Percentiles rank a stretch among this genome's conserved stretches.
These are phyloP conservation scores for Dorcus hopei DNA, from an alignment of 2,888 invertebrate species.

Conservation along the genomic window DNA sequence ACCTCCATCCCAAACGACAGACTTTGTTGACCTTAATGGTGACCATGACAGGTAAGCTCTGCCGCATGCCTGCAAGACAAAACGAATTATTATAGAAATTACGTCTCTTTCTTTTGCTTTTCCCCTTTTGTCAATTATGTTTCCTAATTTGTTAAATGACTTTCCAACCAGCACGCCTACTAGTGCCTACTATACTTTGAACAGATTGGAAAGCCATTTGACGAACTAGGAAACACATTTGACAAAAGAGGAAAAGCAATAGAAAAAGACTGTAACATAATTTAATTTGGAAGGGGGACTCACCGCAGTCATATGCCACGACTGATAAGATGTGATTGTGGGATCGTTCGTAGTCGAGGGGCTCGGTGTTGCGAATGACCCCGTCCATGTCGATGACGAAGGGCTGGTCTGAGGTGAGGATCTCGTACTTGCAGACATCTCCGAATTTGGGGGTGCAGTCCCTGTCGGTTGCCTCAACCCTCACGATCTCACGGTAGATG, in stretches of 20 bases:
- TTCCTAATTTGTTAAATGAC: too few relatives aligned
- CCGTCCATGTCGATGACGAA: constrained; percentile 92
- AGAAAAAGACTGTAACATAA: too few relatives aligned
- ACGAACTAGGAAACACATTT: too few relatives aligned
- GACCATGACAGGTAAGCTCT: constrained; percentile 91
- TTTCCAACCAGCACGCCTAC: too few relatives aligned
- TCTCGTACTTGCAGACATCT: constrained; percentile 97
- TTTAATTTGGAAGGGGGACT: constrained; percentile 4
- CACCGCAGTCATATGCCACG: constrained; percentile 94
- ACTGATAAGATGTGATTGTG: constrained; percentile 96
- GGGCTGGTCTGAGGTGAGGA: constrained; percentile 85
- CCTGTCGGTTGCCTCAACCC: constrained; percentile 87
- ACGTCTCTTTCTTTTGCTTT: too few relatives aligned
- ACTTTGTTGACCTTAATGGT: constrained; percentile 75
- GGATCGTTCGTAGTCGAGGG: constrained; percentile 85
- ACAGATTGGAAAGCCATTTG: too few relatives aligned
- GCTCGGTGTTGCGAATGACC: constrained; percentile 91
- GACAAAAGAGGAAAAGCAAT: too few relatives aligned
- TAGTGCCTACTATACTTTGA: too few relatives aligned
- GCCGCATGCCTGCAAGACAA: constrained; percentile 62
- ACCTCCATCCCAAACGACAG: constrained; percentile 54
- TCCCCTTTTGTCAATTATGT: too few relatives aligned
- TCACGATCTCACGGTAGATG: constrained; percentile 83
- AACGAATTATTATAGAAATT: not conserved
- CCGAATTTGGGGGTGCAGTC: constrained; percentile 95